phyloP scores from a whole-genome alignment of 2,888 invertebrate species.

The Iphiclides podalirius region DNA sequence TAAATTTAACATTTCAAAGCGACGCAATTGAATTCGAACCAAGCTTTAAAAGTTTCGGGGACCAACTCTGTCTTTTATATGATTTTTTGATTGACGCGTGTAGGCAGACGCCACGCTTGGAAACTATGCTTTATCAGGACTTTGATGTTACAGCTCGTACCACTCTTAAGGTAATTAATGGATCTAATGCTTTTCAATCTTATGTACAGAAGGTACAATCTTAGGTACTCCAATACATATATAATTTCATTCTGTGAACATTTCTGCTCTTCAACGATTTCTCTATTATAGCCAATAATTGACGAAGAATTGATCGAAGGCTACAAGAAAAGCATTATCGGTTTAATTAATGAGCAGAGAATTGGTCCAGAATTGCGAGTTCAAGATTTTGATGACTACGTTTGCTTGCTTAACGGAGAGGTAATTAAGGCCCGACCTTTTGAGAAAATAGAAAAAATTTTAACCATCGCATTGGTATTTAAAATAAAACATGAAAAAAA shows the following conservation, averaged over 20 bases:
- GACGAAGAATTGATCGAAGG: conserved; percentile 83
- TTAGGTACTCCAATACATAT: no score
- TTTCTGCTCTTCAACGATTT: no score
- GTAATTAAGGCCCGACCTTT: conserved; percentile 42
- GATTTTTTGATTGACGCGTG: conserved; percentile 88
- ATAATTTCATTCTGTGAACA: no score
- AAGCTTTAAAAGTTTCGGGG: conserved; percentile 86
- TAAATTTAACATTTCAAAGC: conserved; percentile 80
- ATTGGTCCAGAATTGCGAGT: conserved; percentile 86
- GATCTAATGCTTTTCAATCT: neutral
- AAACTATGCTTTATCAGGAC: conserved; percentile 88
- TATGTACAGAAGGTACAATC: no score
- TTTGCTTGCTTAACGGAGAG: conserved; percentile 86
- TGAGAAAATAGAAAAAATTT: no score
- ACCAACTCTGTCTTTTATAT: conserved; percentile 84
- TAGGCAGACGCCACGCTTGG: conserved; percentile 86
- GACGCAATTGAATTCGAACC: conserved; percentile 86
- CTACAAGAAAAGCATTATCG: conserved; percentile 81
- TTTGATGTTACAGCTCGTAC: conserved; percentile 46
- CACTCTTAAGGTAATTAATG: conserved; percentile 47
- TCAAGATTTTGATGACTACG: conserved; percentile 90
- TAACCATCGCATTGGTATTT: no score
- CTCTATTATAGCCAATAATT: conserved; percentile 87
- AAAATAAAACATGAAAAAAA: no score
- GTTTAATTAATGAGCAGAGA: conserved; percentile 84